Conservation (phyloP, 2,113 vertebrate species). For the Eulemur rufifrons region DNA sequence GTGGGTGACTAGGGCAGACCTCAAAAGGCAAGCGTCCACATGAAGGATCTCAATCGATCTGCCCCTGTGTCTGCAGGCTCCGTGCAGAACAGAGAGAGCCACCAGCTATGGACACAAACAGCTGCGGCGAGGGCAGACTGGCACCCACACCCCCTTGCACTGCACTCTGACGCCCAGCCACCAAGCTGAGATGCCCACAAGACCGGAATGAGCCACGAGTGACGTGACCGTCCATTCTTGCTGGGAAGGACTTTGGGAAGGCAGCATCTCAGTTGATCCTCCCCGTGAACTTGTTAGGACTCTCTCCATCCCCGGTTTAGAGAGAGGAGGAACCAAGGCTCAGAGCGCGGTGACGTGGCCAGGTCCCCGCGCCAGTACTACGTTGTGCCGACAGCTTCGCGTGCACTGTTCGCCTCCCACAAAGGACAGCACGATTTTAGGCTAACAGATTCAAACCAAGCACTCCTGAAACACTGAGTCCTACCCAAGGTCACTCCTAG, state of each 20-base stretch:
- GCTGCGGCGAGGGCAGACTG: rapidly evolving
- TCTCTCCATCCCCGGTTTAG: background rate
- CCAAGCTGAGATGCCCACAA: background rate
- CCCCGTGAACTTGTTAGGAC: rapidly evolving
- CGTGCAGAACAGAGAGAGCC: background rate
- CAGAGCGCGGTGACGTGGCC: background rate
- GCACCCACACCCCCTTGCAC: background rate
- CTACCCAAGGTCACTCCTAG: background rate
- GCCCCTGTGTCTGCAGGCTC: background rate
- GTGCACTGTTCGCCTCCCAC: no score
- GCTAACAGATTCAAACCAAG: background rate
- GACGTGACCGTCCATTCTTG: background rate
- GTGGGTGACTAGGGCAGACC: background rate
- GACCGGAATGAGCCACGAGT: background rate
- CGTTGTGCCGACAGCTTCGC: background rate
- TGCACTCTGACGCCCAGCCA: background rate
- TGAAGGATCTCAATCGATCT: background rate
- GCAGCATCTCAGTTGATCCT: background rate
- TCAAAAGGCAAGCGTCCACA: background rate
- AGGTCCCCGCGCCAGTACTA: background rate
- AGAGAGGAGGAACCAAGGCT: background rate
- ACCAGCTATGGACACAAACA: background rate
- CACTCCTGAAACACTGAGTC: background rate
- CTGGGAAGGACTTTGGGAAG: background rate
- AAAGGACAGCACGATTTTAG: background rate